phyloP scores from a whole-genome alignment of 2,797 vertebrate genomes.

The Arremon aurantiirostris region DNA sequence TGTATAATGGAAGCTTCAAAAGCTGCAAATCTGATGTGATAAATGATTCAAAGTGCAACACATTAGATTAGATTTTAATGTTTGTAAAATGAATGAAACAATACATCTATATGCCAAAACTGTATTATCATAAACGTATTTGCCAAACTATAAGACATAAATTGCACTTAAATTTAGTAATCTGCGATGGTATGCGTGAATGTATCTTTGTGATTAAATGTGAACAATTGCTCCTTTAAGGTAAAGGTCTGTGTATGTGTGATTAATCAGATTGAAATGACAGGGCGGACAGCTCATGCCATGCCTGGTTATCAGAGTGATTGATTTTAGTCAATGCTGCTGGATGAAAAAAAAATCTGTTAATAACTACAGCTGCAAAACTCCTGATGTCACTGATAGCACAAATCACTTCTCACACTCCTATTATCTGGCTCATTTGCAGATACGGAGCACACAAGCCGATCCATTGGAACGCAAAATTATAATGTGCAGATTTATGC shows the following conservation, averaged over 20 bases:
- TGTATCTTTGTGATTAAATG: slow-evolving; percentile 80
- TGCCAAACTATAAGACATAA: slow-evolving; percentile 69
- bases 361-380: slow-evolving; percentile 78
- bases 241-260: slow-evolving; percentile 78
- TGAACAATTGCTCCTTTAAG: slow-evolving; percentile 83
- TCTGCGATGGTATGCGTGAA: slow-evolving; percentile 69
- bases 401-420: slow-evolving; percentile 72
- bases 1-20: slow-evolving; percentile 64
- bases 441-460: slow-evolving; percentile 50
- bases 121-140: slow-evolving; percentile 70
- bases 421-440: slow-evolving; percentile 74
- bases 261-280: slow-evolving; percentile 84
- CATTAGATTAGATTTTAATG: slow-evolving; percentile 69
- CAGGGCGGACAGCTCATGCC: slow-evolving; percentile 77
- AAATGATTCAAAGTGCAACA: slow-evolving; percentile 52
- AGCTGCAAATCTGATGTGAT: slow-evolving; percentile 54
- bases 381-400: slow-evolving; percentile 75
- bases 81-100: slow-evolving; percentile 66
- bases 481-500: slow-evolving; percentile 70
- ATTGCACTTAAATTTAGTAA: slow-evolving; percentile 75
- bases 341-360: slow-evolving; percentile 80
- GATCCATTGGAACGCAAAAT: slow-evolving; percentile 71
- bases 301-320: slow-evolving; percentile 81
- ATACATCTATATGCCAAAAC: slow-evolving; percentile 61
- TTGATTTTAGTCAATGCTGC: slow-evolving; percentile 77